A percentile compares a stretch with the other conserved stretches of the same genome.
phyloP scores from a whole-genome alignment of 2,113 vertebrate genomes.

The Brachyhypopomus occidentalis region DNA sequence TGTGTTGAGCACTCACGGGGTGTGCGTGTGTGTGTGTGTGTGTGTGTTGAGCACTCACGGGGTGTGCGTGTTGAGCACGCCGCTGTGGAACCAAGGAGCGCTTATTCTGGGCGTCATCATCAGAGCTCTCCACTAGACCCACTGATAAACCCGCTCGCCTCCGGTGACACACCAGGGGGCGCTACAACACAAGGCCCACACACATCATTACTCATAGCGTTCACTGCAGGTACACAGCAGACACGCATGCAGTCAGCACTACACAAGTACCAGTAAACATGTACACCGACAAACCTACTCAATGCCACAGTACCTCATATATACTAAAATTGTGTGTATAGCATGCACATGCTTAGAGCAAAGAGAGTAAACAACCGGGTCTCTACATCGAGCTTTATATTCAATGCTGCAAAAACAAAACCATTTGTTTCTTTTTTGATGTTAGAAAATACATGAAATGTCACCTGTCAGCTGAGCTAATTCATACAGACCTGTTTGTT shows the following conservation, averaged over 20 bases:
- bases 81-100: constrained; percentile 68
- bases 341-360: too few species aligned
- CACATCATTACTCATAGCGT: not conserved
- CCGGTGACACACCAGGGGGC: constrained; percentile 18
- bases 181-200: constrained; percentile 3
- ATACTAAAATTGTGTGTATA: too few species aligned
- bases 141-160: constrained; percentile 69
- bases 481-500: too few species aligned
- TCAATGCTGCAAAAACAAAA: too few species aligned
- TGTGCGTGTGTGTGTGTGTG: not conserved
- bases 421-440: too few species aligned
- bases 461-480: too few species aligned
- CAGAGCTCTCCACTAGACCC: constrained; percentile 61
- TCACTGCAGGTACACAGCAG: not conserved
- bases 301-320: too few species aligned
- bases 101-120: constrained; percentile 86
- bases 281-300: too few species aligned
- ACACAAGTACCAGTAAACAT: too few species aligned
- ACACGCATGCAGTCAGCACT: not conserved
- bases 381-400: too few species aligned
- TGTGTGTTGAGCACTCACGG: constrained; percentile 74
- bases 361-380: too few species aligned
- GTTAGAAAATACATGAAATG: too few species aligned
- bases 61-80: constrained; percentile 74
- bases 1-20: not conserved